A percentile compares a stretch with the other conserved stretches of the same genome.
Evolutionary conservation across 2,797 vertebrate species (phyloP).

Genomic region (Cossypha heuglini): DNA sequence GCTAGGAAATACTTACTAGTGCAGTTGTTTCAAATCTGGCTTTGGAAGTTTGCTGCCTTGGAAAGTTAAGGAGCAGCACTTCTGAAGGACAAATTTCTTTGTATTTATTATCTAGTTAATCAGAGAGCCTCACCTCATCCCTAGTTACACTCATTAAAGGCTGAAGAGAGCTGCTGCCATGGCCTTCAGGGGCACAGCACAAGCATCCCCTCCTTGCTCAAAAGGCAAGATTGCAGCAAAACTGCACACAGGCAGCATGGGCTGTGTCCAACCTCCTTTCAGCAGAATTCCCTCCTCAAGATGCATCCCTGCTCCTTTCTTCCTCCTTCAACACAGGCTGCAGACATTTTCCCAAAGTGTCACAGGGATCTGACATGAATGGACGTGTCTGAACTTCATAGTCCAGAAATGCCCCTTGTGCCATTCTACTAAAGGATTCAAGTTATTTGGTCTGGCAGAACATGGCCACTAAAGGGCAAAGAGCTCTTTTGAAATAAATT

Average conservation of each 20-base stretch:
- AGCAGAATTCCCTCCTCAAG: neutral
- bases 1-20: neutral
- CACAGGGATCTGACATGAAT: neutral
- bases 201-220: no score
- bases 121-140: neutral
- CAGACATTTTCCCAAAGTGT: neutral
- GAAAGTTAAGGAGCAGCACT: neutral
- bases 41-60: neutral
- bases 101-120: neutral
- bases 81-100: neutral
- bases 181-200: neutral
- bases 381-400: neutral
- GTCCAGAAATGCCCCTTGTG: neutral
- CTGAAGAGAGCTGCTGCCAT: neutral
- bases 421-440: neutral
- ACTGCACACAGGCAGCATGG: no score
- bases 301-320: accelerated
- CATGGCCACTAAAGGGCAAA: neutral
- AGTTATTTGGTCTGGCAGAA: neutral
- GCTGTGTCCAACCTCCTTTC: neutral
- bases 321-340: neutral
- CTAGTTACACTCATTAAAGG: neutral
- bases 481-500: neutral
- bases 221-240: neutral
- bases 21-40: neutral